Base-by-base conservation (phyloP, 2,888 invertebrate genomes). In the Chirona hameri region DNA sequence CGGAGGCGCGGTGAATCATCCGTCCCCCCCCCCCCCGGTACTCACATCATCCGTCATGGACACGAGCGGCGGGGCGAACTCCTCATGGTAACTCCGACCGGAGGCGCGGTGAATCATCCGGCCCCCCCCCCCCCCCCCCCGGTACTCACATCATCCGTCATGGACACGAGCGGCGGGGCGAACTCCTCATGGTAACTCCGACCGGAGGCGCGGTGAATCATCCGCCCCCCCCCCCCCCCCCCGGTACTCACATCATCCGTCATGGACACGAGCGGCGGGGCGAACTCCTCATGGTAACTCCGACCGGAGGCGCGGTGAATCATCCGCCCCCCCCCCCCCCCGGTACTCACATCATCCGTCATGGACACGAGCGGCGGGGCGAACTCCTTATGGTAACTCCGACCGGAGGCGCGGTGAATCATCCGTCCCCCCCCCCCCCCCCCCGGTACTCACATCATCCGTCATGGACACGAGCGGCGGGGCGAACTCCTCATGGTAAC, bases 141-240 rank as follows among this genome's bases (percentile, higher is more conserved):
- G 21, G 82, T 83, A 89, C 91, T 90, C 88, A 95, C 91, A 90
- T 98, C 98, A 90, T 98, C 98, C 84, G 91, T 95, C 97, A 98
- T 98, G 0, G 92, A 87, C 84, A 92, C 91, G 89, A 93, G 96
- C 0, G 99, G 99, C 69, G 99, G 99, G 86, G 95, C 93, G 88
- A 98, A 98, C 88, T 97, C 96, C 87, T 97, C 96, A 88, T 99
- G 98, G 88, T 99, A 99, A 55, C 96, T 96, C 84, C 98, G 92
- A 0, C 99, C 99, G 89, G 97, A 97, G 0, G 93, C 84, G 29
- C 92, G 91, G 89, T 99, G 99, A 86, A 98, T 93, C 84, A 98
- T 90, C 83, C 99, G 92, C 0, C 98, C 98, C 60, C 24, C 18
- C 24, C 7, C 24, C 24, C 60, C 24, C 7, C 9, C 7, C 14